Conservation (phyloP, 2,797 vertebrate species). For the Columba guinea region DNA sequence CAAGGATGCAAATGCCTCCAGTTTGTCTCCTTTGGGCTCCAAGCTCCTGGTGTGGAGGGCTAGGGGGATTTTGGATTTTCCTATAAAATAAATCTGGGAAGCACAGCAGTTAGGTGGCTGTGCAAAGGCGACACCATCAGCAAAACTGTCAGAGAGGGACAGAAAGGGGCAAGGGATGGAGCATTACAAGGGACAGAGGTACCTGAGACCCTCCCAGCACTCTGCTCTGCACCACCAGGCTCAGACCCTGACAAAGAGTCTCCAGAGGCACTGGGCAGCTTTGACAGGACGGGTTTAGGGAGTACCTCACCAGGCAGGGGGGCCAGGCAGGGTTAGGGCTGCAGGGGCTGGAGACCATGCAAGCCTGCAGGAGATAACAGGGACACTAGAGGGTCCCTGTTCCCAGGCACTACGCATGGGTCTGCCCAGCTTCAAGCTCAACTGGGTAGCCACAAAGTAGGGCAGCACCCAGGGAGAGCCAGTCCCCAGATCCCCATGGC, state of each 20-base stretch:
- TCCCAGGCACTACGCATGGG: fast-evolving
- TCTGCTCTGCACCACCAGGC: neutral
- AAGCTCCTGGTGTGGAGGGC: neutral
- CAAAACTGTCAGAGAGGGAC: neutral
- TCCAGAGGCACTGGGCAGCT: neutral
- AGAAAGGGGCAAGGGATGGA: neutral
- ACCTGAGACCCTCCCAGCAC: neutral
- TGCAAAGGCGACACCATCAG: neutral
- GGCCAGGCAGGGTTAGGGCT: neutral
- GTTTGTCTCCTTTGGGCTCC: neutral
- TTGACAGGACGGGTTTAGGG: neutral
- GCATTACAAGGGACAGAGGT: neutral
- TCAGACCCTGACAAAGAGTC: neutral
- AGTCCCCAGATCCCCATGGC: neutral
- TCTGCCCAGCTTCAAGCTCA: neutral
- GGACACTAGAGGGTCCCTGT: neutral
- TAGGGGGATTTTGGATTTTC: neutral
- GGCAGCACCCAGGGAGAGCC: neutral
- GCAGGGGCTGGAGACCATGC: neutral
- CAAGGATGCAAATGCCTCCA: neutral
- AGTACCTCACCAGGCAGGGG: neutral
- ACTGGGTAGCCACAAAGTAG: neutral
- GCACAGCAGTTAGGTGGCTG: neutral
- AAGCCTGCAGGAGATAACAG: neutral
- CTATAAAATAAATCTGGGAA: neutral